phyloP scores from a whole-genome alignment of 2,797 vertebrate species.

The Acanthornis magna region DNA sequence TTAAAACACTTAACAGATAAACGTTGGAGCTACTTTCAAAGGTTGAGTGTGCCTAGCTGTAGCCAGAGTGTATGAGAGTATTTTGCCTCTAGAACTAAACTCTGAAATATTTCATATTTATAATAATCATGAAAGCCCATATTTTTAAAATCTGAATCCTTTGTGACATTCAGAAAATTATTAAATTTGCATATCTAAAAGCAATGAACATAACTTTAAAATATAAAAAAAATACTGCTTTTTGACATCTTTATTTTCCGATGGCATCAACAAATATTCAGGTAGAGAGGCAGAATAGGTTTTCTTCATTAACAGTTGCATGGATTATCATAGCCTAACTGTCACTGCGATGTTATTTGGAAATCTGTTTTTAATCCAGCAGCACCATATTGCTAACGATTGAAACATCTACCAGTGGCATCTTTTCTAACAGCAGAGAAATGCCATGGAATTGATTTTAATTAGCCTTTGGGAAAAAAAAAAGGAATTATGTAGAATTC shows the following conservation, averaged over 20 bases:
- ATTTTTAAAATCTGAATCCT: not conserved
- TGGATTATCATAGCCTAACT: slow-evolving; percentile 59
- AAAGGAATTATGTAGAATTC: slow-evolving; percentile 55
- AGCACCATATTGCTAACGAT: slow-evolving; percentile 73
- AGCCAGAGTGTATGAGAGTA: not conserved
- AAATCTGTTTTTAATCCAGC: slow-evolving; percentile 74
- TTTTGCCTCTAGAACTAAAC: not conserved
- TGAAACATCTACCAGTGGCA: slow-evolving; percentile 64
- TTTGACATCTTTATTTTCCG: slow-evolving; percentile 54
- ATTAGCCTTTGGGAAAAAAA: slow-evolving; percentile 62
- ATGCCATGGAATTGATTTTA: slow-evolving; percentile 74
- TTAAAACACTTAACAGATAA: not conserved
- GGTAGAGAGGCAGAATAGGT: slow-evolving; percentile 33
- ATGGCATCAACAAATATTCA: slow-evolving; percentile 60
- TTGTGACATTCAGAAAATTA: slow-evolving; percentile 28
- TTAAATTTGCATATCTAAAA: slow-evolving; percentile 59
- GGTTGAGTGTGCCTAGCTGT: not conserved
- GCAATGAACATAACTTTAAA: slow-evolving; percentile 33
- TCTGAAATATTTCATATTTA: not conserved
- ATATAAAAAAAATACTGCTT: not conserved
- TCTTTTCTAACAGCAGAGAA: slow-evolving; percentile 70
- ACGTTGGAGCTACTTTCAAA: not conserved
- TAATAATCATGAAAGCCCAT: not conserved
- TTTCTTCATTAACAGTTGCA: slow-evolving; percentile 62
- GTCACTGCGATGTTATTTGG: slow-evolving; percentile 59